A percentile compares a stretch with the other conserved stretches of the same genome.
These are phyloP conservation scores for Philopotamus ludificatus DNA, from an alignment of 1,140 invertebrate genomes.

Conservation along the genomic window DNA sequence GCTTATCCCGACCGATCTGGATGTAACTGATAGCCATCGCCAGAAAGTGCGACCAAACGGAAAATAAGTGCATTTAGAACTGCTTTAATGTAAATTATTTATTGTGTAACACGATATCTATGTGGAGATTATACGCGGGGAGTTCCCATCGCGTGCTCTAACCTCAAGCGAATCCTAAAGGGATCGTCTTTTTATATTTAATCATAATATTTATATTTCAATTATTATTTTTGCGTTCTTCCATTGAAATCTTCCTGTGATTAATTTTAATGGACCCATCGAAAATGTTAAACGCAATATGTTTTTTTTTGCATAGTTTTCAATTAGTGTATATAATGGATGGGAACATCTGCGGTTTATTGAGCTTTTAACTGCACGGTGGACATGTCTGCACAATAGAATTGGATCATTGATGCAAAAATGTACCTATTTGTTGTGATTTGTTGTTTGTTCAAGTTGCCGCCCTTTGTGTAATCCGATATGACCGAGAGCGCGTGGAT, in stretches of 20 bases:
- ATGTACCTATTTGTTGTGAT: not conserved
- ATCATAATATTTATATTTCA: too few relatives aligned
- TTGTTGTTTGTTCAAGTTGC: not conserved
- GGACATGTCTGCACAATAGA: too few relatives aligned
- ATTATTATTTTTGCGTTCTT: too few relatives aligned
- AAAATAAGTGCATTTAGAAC: conserved; percentile 8
- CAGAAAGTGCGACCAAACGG: not conserved
- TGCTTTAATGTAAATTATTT: conserved; percentile 25
- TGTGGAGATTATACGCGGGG: conserved; percentile 16
- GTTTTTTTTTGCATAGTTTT: too few relatives aligned
- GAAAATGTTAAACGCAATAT: too few relatives aligned
- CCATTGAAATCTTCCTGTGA: too few relatives aligned
- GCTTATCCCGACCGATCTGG: conserved; percentile 7
- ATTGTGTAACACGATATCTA: conserved; percentile 26
- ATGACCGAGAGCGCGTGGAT: not conserved
- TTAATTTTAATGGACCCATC: too few relatives aligned
- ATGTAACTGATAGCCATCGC: conserved; percentile 25
- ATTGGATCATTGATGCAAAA: too few relatives aligned
- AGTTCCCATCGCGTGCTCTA: conserved; percentile 21
- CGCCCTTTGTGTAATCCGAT: not conserved
- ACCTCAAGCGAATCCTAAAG: conserved; percentile 9
- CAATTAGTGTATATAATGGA: too few relatives aligned
- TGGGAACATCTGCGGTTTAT: too few relatives aligned
- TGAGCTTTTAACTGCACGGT: too few relatives aligned
- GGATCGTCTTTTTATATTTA: too few relatives aligned